Evolutionary conservation across 53 echinoderm and acorn worm genomes (phyloP), one percentile per base, ranked within the genome.

Genomic region (Temnopleurus reevesii): DNA sequence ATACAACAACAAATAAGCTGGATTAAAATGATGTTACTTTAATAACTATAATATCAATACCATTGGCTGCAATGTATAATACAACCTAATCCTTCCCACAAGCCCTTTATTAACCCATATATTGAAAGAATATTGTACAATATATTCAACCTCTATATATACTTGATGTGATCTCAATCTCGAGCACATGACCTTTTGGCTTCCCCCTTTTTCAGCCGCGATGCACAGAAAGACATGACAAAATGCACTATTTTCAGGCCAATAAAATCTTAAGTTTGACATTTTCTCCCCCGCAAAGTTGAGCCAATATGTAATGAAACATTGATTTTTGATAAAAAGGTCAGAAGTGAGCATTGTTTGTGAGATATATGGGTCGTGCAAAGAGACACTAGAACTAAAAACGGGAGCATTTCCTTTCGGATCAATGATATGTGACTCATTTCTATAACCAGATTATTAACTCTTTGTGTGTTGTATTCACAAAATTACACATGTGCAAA

Each of bases 241-340:
- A 71, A 5, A 5, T 33, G 63, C 71, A 71, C 71, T 71, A 71
- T 71, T 71, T 71, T 71, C 19, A 19, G 41, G 71, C 36, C 71
- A 71, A 38, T 71, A 71, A 71, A 71, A 26, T 21, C 71, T 71
- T 36, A 71, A 71, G 71, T 71, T 71, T 43, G 71, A 71, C 71
- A 71, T 71, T 71, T 38, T 71, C 71, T 71, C 71, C 71, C 71
- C 71, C 71, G 71, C 71, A 41, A n/a, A 71, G 71, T 71, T 71
- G 21, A 36, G 41, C 36, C 71, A 30, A 30, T 60, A 29, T 8
- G 71, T 38, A 71, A 71, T 38, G 41, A 71, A 71, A 71, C 71
- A 71, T 71, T 71, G 71, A 71, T 71, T 71, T 71, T 41, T n/a
- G 71, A 71, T 71, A 71, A 71, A 71, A 71, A 71, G 71, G 71